Evolutionary conservation across 2,888 invertebrate species (phyloP), one percentile per base, ranked within the genome.

Genomic region (Unio delphinus): DNA sequence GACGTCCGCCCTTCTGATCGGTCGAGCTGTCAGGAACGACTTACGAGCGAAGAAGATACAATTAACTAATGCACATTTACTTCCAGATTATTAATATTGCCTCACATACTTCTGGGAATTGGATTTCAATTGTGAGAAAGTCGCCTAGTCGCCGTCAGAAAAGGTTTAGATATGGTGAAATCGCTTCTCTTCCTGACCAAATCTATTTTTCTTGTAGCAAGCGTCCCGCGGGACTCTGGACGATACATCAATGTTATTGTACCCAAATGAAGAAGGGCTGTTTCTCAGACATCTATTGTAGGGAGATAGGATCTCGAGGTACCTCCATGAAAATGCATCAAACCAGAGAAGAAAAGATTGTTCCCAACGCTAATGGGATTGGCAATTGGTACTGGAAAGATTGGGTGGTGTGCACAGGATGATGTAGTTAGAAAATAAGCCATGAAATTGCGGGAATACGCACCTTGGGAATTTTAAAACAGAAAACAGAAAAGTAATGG

Each of bases 21-120:
- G 45, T 15, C 45, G 45, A 45, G 45, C 45, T 45, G 45, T 45
- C 45, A 45, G 11, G 72, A 75, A 72, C 65, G 66, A 69, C 67
- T 65, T 59, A 61, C 61, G 61, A 65, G 71, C 67, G 67, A 80
- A 78, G 79, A 81, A 75, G 80, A 79, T 75, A 79, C 81, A 81
- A 81, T 81, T 81, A 81, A 79, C 79, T 81, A 81, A 81, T 81
- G 81, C 79, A 79, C 78, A 80, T 79, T 81, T 81, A 81, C 81
- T 78, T 81, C 76, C 73, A 70, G 79, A 80, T 79, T 81, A 80
- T 81, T 81, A 81, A 81, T 81, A 80, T 81, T 79, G 79, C 81
- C 80, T 80, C 78, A 70, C 65, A 26, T 75, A 73, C 81, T 65
- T 69, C 15, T 30, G 81, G 81, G 81, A 79, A 68, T 75, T 68